These are phyloP conservation scores for Ceratitis capitata DNA, from an alignment of 1,140 invertebrate genomes.

Conservation along the genomic window DNA sequence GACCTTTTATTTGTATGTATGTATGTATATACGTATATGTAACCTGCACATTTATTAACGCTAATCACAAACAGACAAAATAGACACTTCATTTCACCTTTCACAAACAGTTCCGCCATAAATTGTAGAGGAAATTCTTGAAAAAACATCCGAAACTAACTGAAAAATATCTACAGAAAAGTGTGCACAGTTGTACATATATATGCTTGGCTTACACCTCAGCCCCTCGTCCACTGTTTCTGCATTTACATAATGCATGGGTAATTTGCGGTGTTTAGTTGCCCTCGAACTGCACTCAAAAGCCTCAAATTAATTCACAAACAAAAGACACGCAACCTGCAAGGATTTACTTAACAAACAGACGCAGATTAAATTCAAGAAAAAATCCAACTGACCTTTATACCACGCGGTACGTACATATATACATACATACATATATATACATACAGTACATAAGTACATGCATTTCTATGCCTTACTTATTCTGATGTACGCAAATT, in stretches of 20 bases:
- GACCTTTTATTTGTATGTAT: neutral
- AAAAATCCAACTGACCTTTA: neutral
- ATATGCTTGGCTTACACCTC: neutral
- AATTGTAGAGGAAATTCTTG: neutral
- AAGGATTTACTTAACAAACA: neutral
- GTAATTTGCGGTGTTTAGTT: neutral
- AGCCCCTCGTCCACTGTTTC: neutral
- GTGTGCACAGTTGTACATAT: neutral
- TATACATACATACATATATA: neutral
- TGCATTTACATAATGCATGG: constrained; percentile 32
- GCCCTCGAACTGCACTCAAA: constrained; percentile 54
- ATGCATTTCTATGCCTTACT: neutral
- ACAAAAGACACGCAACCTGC: constrained; percentile 6
- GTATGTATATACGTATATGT: neutral
- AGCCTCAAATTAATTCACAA: constrained; percentile 60
- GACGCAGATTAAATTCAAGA: neutral
- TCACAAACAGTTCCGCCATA: neutral
- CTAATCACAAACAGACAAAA: constrained; percentile 16
- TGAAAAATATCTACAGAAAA: neutral
- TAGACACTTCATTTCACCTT: neutral
- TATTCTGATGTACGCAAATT: constrained; percentile 34
- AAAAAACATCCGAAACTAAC: neutral
- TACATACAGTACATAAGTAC: neutral
- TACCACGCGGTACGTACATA: neutral
- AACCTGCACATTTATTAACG: neutral